Base-by-base conservation (phyloP, 2,888 invertebrate species). In the Athripsodes cinereus region DNA sequence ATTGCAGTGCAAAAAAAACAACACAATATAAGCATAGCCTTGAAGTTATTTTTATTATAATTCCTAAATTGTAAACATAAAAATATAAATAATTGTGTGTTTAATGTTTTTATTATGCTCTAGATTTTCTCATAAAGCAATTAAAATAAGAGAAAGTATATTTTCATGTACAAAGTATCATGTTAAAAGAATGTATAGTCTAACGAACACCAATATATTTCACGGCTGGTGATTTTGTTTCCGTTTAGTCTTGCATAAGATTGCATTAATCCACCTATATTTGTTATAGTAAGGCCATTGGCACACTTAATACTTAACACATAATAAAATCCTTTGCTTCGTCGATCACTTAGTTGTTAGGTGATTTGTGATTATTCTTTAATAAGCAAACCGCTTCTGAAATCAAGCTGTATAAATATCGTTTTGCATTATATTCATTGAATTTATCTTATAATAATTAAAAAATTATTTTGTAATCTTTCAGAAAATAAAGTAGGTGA, bases 101-200 rank as follows among this genome's bases (percentile, higher is more conserved):
- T 10, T 47, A 47, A 2, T 8, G 47, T 18, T 19, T 20, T 47
- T 3, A 13, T n/a, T 22, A 26, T 51, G 56, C 16, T 56, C 56
- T 56, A 56, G 51, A 56, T 56, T 46, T 55, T 46, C 50, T 55
- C 31, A 48, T 40, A 20, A 13, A 20, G 46, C 26, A 51, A 53
- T 59, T 58, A 56, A 56, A 56, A 53, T 31, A 57, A 62, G 62
- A 62, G 62, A 62, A 62, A 62, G 62, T 60, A 3, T 58, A 26
- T 22, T 55, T 58, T 56, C 52, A 51, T 48, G 26, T 26, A 26
- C 3, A 6, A 26, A 6, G 26, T 26, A 40, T 8, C 16, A 40
- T n/a, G 40, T 40, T 40, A 2, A 40, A 8, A 40, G 2, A 40
- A 40, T 52, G 22, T 35, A 53, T 54, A 58, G 58, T 55, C 60